Base-by-base conservation (phyloP, 2,888 invertebrate genomes). In the Eulithis prunata region DNA sequence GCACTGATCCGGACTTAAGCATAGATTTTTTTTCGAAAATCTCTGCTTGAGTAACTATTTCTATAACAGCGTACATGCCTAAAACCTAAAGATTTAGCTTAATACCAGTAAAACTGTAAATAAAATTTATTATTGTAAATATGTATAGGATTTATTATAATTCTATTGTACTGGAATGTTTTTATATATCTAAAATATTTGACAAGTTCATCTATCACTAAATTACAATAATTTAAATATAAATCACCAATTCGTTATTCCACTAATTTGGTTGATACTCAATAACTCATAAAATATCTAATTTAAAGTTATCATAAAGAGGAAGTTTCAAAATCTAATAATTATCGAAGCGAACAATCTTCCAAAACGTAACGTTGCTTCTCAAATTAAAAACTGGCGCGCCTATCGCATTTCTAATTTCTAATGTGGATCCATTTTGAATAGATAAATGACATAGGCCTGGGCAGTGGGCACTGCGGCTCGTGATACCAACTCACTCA, bases 341-440 rank as follows among this genome's bases (percentile, higher is more conserved):
- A 69, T 74, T 71, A 72, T 70, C 67, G 64, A 68, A 51, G 61
- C 69, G 65, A 73, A 73, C 73, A 70, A 71, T 74, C 71, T 74
- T 70, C 68, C 70, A 70, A 71, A 74, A 73, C 67, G 66, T 43
- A 70, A 71, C 68, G 68, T 56, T 65, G 70, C 61, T 70, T 71
- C 69, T 71, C 72, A 75, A 75, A 74, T 75, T 74, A 71, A 73
- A 73, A 71, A 73, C 70, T 70, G 71, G 71, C 72, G 71, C 73
- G 71, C 70, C 70, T 71, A 72, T 73, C 72, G 68, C 70, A 64
- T 71, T 74, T 71, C 73, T 63, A 71, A 73, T 72, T 76, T 75
- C 69, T 69, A 76, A 76, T 70, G 71, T 72, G 69, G 68, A 75
- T 71, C 68, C 71, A 73, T 75, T 75, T 72, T 62, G 72, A 75